phyloP scores from a whole-genome alignment of 1,140 invertebrate genomes.

The Homalodisca vitripennis region DNA sequence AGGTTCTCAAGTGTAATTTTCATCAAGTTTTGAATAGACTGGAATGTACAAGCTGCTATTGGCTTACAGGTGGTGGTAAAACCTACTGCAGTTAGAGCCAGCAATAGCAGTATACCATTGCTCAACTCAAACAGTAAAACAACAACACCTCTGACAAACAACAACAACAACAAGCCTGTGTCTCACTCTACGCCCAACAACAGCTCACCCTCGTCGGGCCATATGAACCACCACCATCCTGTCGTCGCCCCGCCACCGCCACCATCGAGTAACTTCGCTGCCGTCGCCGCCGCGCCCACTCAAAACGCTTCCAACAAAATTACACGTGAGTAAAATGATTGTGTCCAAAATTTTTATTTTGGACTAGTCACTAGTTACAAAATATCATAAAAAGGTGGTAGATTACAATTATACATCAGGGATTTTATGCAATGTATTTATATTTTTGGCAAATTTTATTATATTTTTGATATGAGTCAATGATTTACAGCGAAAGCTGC shows the following conservation, averaged over 20 bases:
- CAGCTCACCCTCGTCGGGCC: slow-evolving; percentile 38
- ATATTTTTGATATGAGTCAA: no score
- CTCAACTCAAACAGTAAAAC: slow-evolving; percentile 30
- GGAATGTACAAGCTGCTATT: no score
- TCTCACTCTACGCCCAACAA: slow-evolving; percentile 59
- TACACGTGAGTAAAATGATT: slow-evolving; percentile 47
- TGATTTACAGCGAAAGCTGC: no score
- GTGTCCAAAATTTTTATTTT: no score
- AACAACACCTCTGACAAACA: slow-evolving; percentile 9
- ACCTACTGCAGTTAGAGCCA: slow-evolving; percentile 68
- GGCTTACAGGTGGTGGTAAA: slow-evolving; percentile 57
- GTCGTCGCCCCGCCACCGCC: slow-evolving; percentile 22
- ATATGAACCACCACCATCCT: slow-evolving; percentile 29
- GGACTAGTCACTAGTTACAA: no score
- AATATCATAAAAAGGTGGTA: no score
- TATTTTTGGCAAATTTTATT: no score
- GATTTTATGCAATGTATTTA: no score
- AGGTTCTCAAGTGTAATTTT: no score
- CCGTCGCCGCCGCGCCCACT: slow-evolving; percentile 57
- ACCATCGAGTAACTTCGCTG: slow-evolving; percentile 58
- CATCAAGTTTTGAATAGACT: no score
- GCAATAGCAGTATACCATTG: slow-evolving; percentile 58
- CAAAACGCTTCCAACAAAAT: slow-evolving; percentile 54
- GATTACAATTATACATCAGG: no score
- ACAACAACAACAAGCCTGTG: slow-evolving; percentile 45